These are phyloP conservation scores for Carpatolechia fugitivella DNA, from an alignment of 2,888 invertebrate species.

Conservation along the genomic window DNA sequence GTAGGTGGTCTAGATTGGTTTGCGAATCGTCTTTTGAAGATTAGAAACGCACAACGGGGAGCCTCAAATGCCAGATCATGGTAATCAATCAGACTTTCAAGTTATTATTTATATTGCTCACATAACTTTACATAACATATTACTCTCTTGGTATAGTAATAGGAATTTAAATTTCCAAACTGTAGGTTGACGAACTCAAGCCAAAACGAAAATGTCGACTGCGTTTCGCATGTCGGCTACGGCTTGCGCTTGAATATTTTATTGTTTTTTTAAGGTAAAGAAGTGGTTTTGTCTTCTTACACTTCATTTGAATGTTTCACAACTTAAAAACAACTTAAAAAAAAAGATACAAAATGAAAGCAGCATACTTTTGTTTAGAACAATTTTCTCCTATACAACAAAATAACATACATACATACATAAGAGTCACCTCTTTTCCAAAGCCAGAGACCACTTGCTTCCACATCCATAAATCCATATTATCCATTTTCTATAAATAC, in stretches of 20 bases:
- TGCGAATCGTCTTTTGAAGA: background rate
- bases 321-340: too few species aligned
- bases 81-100: constrained; percentile 1
- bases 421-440: too few species aligned
- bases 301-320: too few species aligned
- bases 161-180: background rate
- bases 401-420: too few species aligned
- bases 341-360: too few species aligned
- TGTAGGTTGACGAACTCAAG: background rate
- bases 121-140: constrained; percentile 2
- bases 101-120: background rate
- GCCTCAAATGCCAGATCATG: background rate
- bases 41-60: background rate
- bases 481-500: too few species aligned
- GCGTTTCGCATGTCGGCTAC: background rate
- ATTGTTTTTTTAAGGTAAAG: background rate
- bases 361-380: too few species aligned
- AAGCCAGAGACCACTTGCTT: too few species aligned
- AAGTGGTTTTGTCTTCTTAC: background rate
- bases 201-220: background rate
- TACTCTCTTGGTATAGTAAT: background rate
- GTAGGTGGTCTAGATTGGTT: background rate
- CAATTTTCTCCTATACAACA: too few species aligned
- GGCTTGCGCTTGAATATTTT: background rate
- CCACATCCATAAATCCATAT: too few species aligned